phyloP scores from a whole-genome alignment of 2,797 vertebrate species.

The Psittacula derbiana region DNA sequence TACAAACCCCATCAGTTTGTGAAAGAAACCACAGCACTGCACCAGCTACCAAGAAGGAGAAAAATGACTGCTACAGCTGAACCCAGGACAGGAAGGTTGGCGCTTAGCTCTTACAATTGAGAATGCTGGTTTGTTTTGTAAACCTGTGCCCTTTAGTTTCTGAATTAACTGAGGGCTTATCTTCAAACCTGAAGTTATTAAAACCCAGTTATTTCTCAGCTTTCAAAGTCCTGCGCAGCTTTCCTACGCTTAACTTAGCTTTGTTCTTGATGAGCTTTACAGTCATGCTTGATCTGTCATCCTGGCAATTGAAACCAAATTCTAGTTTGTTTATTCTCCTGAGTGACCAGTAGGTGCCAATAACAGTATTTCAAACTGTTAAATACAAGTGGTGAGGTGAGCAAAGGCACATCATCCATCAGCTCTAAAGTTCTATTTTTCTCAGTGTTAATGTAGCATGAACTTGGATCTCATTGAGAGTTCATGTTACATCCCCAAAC shows the following conservation, averaged over 20 bases:
- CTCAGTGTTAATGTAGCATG: background rate
- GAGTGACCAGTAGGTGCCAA: conserved; percentile 3
- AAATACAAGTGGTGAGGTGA: background rate
- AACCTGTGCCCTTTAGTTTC: background rate
- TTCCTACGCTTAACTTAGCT: background rate
- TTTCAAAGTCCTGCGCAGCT: background rate
- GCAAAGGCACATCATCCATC: background rate
- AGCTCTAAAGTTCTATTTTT: background rate
- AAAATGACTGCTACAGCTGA: background rate
- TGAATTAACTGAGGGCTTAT: background rate
- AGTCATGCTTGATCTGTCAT: background rate
- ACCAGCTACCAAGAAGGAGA: background rate
- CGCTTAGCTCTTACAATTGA: background rate
- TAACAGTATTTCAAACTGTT: conserved; percentile 10
- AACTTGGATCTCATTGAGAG: background rate
- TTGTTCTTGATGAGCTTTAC: conserved; percentile 5
- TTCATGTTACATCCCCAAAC: background rate
- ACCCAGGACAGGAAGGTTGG: background rate
- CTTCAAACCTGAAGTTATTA: background rate
- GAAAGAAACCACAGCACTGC: background rate
- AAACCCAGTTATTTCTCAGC: background rate
- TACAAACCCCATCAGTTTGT: background rate
- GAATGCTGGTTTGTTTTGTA: background rate
- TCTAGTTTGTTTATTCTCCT: background rate
- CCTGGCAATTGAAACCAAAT: background rate